phyloP scores from a whole-genome alignment of 2,888 invertebrate genomes.

The Caenorhabditis japonica region DNA sequence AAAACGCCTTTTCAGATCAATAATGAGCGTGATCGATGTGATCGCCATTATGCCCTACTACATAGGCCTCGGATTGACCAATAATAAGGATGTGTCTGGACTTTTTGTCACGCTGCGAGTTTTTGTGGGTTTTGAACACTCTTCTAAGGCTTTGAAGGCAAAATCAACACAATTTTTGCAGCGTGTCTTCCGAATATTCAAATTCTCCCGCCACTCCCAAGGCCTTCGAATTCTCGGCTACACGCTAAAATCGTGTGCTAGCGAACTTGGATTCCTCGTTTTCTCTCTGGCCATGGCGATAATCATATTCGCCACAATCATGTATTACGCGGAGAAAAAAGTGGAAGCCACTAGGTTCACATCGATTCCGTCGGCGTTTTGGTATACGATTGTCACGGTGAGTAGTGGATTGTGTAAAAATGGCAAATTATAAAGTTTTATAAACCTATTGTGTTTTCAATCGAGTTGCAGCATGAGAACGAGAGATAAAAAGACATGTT shows the following conservation, averaged over 20 bases:
- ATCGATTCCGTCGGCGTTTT: constrained; percentile 99
- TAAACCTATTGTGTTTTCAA: no score
- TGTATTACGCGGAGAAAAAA: constrained; percentile 98
- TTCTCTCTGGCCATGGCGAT: constrained; percentile 99
- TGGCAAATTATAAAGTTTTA: no score
- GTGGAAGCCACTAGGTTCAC: constrained; percentile 96
- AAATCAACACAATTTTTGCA: constrained; percentile 52
- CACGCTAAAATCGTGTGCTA: constrained; percentile 85
- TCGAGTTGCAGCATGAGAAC: no score
- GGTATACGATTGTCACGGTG: constrained; percentile 99
- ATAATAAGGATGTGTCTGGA: constrained; percentile 84
- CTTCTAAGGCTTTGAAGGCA: not conserved
- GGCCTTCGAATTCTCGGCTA: constrained; percentile 98
- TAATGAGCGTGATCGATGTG: constrained; percentile 99
- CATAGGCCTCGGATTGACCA: constrained; percentile 90
- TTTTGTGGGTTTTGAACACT: constrained; percentile 81
- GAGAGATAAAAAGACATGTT: no score
- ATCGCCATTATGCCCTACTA: constrained; percentile 99
- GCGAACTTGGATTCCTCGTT: constrained; percentile 91
- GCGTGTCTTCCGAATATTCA: constrained; percentile 99
- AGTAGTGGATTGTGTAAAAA: constrained; percentile 20
- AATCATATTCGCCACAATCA: constrained; percentile 99
- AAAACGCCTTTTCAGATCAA: constrained; percentile 83
- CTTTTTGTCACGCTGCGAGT: constrained; percentile 98
- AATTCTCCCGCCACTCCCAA: constrained; percentile 99